A percentile compares a stretch with the other conserved stretches of the same genome.
Evolutionary conservation across 1,140 invertebrate genomes (phyloP).

Genomic region (Eurosta solidaginis): DNA sequence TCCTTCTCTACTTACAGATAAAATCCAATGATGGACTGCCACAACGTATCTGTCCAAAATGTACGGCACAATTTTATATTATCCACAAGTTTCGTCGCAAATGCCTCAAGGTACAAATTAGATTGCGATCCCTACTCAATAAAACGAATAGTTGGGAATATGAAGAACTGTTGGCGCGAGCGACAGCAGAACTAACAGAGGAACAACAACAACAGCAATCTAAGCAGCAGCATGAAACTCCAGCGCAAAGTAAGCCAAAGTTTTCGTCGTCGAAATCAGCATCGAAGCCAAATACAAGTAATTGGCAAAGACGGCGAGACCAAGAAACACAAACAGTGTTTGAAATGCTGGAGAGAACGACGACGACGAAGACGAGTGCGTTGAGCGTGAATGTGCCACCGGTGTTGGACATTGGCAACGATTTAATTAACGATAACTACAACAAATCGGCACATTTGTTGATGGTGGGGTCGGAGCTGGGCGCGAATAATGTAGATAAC

Average conservation of each 20-base stretch:
- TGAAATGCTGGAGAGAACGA: neutral
- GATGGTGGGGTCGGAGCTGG: neutral
- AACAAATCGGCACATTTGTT: neutral
- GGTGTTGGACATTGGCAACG: constrained; percentile 23
- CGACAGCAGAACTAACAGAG: neutral
- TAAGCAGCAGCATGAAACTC: neutral
- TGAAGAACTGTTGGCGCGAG: neutral
- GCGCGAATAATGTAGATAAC: neutral
- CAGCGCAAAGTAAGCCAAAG: neutral
- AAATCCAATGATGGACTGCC: constrained; percentile 51
- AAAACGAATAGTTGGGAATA: constrained; percentile 25
- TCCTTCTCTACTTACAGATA: constrained; percentile 41
- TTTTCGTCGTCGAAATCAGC: neutral
- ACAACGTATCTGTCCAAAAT: constrained; percentile 53
- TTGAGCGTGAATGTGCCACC: constrained; percentile 22
- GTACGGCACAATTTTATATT: constrained; percentile 54
- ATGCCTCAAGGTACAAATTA: constrained; percentile 50
- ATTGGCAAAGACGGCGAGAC: neutral
- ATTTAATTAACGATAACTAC: constrained; percentile 35
- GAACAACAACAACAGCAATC: neutral
- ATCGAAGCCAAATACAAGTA: constrained; percentile 26
- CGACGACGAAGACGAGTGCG: neutral
- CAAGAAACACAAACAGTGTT: constrained; percentile 2
- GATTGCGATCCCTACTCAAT: constrained; percentile 40
- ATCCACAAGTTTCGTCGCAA: constrained; percentile 53